phyloP scores from a whole-genome alignment of 2,888 invertebrate genomes.

The Chloroclysta siterata region DNA sequence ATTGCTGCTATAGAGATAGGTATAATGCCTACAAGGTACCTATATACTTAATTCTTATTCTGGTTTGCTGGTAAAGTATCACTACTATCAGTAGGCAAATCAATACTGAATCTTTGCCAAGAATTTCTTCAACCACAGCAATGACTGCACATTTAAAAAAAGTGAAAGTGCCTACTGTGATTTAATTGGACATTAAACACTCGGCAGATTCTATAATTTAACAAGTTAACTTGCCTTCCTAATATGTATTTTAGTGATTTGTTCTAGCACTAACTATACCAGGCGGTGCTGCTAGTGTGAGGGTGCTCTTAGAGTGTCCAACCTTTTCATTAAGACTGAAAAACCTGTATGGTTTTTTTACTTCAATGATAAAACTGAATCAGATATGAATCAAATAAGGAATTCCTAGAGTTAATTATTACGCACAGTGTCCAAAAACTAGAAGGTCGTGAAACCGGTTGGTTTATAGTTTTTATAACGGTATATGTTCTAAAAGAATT shows the following conservation, averaged over 20 bases:
- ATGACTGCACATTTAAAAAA: not conserved
- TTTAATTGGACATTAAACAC: too few relatives aligned
- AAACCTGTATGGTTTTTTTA: not conserved
- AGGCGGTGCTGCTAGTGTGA: too few relatives aligned
- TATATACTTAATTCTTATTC: too few relatives aligned
- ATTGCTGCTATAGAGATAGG: too few relatives aligned
- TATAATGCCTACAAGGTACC: too few relatives aligned
- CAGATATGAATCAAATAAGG: not conserved
- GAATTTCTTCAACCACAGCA: not conserved
- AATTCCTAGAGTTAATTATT: conserved; percentile 1
- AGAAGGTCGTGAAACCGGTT: conserved; percentile 34
- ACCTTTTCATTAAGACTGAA: not conserved
- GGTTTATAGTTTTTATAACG: not conserved
- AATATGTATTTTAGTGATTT: too few relatives aligned
- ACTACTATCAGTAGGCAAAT: not conserved
- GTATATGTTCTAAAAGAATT: not conserved
- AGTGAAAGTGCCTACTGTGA: not conserved
- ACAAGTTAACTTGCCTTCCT: not conserved
- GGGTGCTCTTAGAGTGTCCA: too few relatives aligned
- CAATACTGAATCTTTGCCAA: conserved; percentile 14
- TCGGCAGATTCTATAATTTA: too few relatives aligned
- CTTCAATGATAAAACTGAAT: not conserved
- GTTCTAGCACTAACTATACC: too few relatives aligned
- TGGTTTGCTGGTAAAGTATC: too few relatives aligned
- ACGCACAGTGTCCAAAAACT: conserved; percentile 15